Evolutionary conservation across 1,140 invertebrate genomes (phyloP).

Genomic region (Lasaia peninsularis): DNA sequence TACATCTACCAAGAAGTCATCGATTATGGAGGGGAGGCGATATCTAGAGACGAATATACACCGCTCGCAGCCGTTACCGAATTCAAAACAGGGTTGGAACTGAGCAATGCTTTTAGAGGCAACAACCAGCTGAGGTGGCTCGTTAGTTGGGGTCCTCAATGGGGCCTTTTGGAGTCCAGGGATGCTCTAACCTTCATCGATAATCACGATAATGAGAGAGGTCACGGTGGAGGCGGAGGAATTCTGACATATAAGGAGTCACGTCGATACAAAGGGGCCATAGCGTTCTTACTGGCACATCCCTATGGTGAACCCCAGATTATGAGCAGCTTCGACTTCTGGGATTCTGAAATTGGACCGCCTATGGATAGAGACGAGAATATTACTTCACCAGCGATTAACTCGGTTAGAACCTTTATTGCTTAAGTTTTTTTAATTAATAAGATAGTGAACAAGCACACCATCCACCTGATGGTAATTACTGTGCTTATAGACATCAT

Average conservation of each 20-base stretch:
- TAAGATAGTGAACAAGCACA: too few relatives aligned
- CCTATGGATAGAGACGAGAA: slow-evolving; percentile 81
- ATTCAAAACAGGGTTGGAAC: slow-evolving; percentile 76
- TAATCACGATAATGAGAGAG: slow-evolving; percentile 80
- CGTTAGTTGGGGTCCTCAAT: slow-evolving; percentile 75
- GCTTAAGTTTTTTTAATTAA: slow-evolving; percentile 10
- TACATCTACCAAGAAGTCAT: slow-evolving; percentile 91
- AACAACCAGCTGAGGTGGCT: slow-evolving; percentile 69
- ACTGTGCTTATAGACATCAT: too few relatives aligned
- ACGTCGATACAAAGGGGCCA: slow-evolving; percentile 81
- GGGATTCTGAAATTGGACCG: slow-evolving; percentile 77
- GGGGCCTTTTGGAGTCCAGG: slow-evolving; percentile 77
- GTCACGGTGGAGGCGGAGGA: slow-evolving; percentile 77
- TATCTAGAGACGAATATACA: slow-evolving; percentile 83
- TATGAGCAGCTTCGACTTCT: slow-evolving; percentile 88
- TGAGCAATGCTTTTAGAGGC: slow-evolving; percentile 64
- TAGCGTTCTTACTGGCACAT: slow-evolving; percentile 89
- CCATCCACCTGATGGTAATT: too few relatives aligned
- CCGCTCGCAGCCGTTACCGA: slow-evolving; percentile 85
- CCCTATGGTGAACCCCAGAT: slow-evolving; percentile 86
- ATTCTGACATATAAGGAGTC: slow-evolving; percentile 80
- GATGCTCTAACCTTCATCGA: slow-evolving; percentile 82
- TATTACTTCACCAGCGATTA: slow-evolving; percentile 81
- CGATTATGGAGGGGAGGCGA: slow-evolving; percentile 83
- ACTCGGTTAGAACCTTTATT: slow-evolving; percentile 53